A percentile compares a stretch with the other conserved stretches of the same genome.
Evolutionary conservation across 2,888 invertebrate genomes (phyloP).

Genomic region (Drosophila rubida): DNA sequence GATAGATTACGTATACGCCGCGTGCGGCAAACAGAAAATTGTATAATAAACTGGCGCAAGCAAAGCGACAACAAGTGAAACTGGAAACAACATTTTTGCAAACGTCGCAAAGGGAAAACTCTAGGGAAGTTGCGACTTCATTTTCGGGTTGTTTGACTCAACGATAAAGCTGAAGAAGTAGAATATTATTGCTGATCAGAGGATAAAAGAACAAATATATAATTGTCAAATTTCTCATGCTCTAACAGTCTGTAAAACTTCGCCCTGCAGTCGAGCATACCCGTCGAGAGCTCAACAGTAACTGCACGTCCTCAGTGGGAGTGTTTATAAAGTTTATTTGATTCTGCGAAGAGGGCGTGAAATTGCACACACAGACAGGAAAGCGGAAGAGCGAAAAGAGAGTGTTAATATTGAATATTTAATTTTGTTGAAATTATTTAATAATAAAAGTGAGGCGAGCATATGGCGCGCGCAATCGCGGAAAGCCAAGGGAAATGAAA

Average conservation of each 20-base stretch:
- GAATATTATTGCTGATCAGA: not conserved
- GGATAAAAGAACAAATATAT: not conserved
- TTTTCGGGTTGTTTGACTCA: not conserved
- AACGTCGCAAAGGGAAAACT: not conserved
- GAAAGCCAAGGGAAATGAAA: conserved; percentile 28
- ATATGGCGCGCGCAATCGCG: conserved; percentile 30
- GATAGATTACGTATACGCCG: conserved; percentile 61
- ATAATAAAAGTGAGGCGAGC: conserved; percentile 46
- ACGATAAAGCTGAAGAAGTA: not conserved
- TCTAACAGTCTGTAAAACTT: not conserved
- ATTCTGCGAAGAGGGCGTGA: conserved; percentile 17
- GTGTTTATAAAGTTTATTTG: conserved; percentile 7
- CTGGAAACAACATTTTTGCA: not conserved
- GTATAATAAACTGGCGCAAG: conserved; percentile 24
- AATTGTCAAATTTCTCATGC: too few relatives aligned
- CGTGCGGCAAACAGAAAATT: conserved; percentile 43
- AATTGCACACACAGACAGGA: conserved; percentile 16
- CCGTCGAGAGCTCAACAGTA: not conserved
- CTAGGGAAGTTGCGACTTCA: not conserved
- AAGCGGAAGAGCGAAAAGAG: not conserved
- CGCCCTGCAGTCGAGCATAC: not conserved
- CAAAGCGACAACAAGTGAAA: conserved; percentile 15
- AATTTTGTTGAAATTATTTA: conserved; percentile 51
- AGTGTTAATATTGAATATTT: conserved; percentile 44
- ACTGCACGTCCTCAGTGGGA: not conserved